phyloP scores from a whole-genome alignment of 2,888 invertebrate genomes.

The Parnassius apollo region DNA sequence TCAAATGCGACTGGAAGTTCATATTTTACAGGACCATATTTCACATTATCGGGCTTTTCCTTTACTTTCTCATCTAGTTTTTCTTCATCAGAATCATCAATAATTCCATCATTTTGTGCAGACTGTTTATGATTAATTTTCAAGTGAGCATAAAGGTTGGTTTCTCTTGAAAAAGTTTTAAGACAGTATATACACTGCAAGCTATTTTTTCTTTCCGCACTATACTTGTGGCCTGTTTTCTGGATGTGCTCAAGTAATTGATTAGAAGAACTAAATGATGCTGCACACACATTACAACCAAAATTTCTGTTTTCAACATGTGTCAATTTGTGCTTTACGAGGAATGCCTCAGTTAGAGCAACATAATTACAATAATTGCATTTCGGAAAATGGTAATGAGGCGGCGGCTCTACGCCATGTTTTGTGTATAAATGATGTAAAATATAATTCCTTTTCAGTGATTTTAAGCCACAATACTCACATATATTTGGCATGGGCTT shows the following conservation, averaged over 20 bases:
- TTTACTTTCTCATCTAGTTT: conserved; percentile 32
- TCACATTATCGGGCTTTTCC: conserved; percentile 30
- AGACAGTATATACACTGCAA: conserved; percentile 88
- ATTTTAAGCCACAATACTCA: conserved; percentile 91
- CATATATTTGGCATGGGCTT: conserved; percentile 89
- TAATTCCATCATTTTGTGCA: conserved; percentile 84
- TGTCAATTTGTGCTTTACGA: conserved; percentile 85
- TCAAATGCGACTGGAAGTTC: conserved; percentile 54
- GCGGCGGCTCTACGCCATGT: conserved; percentile 88
- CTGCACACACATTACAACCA: conserved; percentile 80
- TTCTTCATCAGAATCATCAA: conserved; percentile 81
- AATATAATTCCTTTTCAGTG: conserved; percentile 86
- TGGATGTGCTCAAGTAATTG: conserved; percentile 77
- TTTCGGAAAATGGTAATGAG: conserved; percentile 87
- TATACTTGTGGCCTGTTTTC: conserved; percentile 78
- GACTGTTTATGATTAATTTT: conserved; percentile 83
- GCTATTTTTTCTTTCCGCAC: conserved; percentile 64
- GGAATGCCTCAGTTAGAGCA: conserved; percentile 86
- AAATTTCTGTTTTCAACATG: conserved; percentile 76
- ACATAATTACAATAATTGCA: conserved; percentile 89
- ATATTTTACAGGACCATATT: conserved; percentile 43
- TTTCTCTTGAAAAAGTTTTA: conserved; percentile 85
- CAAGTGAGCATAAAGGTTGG: conserved; percentile 87
- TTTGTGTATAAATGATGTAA: conserved; percentile 90
- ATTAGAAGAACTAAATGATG: conserved; percentile 67